Percentiles rank a stretch among this genome's conserved stretches.
phyloP scores from a whole-genome alignment of 2,113 vertebrate species.

The Romanogobio albipinnatus region DNA sequence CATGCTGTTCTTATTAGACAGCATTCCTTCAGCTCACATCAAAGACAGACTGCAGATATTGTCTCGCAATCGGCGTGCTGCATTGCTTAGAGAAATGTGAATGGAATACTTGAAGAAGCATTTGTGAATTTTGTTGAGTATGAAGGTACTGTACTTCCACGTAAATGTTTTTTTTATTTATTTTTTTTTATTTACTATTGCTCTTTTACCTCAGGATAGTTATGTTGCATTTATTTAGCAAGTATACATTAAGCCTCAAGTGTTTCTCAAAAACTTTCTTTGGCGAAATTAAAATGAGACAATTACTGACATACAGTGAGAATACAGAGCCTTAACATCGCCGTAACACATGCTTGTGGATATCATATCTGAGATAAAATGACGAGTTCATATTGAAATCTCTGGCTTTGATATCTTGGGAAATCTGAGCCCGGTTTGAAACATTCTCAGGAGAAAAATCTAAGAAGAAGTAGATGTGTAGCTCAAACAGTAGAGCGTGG shows the following conservation, averaged over 20 bases:
- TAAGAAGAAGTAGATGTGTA: too few species aligned
- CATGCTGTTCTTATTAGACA: constrained; percentile 65
- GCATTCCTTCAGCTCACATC: constrained; percentile 65
- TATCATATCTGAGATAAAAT: too few species aligned
- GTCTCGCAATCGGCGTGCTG: constrained; percentile 46
- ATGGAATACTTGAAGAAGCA: not conserved
- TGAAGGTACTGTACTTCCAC: not conserved
- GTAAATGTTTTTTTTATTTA: not conserved
- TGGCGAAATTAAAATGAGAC: not conserved
- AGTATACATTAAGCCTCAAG: not conserved
- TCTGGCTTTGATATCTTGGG: too few species aligned
- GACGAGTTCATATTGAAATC: not conserved
- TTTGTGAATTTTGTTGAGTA: not conserved
- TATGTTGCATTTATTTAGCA: not conserved
- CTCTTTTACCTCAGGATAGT: not conserved
- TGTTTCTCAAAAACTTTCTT: not conserved
- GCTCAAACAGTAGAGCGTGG: too few species aligned
- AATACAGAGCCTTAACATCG: not conserved
- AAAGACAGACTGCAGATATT: constrained; percentile 60
- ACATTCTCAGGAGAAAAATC: too few species aligned
- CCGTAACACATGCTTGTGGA: too few species aligned
- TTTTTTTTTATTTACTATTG: not conserved
- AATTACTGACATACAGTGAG: not conserved
- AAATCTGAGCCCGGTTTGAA: too few species aligned
- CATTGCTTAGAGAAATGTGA: not conserved